These are phyloP conservation scores for Sminthurides aquaticus DNA, from an alignment of 2,888 invertebrate species.

Conservation along the genomic window DNA sequence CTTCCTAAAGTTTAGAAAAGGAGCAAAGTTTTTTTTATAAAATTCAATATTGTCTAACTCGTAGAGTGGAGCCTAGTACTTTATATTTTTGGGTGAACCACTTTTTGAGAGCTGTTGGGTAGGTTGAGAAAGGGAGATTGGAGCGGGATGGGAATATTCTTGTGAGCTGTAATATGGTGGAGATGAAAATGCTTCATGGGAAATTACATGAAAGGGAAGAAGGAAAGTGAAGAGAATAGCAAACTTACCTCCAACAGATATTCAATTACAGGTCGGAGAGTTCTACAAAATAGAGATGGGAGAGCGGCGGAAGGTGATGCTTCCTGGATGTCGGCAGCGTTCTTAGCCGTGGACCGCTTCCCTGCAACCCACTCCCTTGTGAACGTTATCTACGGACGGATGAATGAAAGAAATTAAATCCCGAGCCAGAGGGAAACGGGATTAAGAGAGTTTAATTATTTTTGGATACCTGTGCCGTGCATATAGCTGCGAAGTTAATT, in stretches of 20 bases:
- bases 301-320: neutral
- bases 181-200: neutral
- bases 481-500: neutral
- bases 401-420: neutral
- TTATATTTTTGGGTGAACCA: neutral
- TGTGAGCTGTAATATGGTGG: neutral
- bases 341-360: neutral
- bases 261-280: neutral
- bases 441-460: neutral
- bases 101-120: no score
- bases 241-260: neutral
- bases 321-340: neutral
- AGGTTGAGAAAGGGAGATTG: no score
- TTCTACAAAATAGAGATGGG: neutral
- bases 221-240: neutral
- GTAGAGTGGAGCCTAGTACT: neutral
- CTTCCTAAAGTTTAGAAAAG: neutral
- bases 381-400: neutral
- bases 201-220: no score
- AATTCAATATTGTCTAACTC: neutral
- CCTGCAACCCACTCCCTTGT: neutral
- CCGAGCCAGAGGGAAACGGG: neutral
- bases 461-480: neutral
- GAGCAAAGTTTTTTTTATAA: neutral
- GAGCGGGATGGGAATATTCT: no score